Conservation (phyloP, 2,888 invertebrate genomes). For the Hypercompe scribonia region DNA sequence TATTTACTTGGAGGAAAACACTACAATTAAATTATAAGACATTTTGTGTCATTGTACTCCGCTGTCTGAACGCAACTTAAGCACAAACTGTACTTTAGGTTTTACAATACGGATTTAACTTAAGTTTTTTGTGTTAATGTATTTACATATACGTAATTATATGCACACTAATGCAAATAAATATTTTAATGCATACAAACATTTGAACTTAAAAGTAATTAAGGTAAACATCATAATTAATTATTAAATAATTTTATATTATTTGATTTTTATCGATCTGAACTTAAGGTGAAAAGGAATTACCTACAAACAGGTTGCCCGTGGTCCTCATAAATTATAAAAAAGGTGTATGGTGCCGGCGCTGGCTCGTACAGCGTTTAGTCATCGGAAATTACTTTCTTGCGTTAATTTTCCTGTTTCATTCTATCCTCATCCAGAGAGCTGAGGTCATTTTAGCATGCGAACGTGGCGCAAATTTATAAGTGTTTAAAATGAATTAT, state of each 20-base stretch:
- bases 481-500: not conserved
- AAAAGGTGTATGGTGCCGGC: not conserved
- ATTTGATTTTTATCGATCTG: not conserved
- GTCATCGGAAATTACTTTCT: slow-evolving; percentile 3
- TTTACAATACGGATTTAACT: not conserved
- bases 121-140: not conserved
- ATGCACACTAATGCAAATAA: not conserved
- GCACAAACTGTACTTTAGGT: not conserved
- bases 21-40: not conserved
- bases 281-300: not conserved
- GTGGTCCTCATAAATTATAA: not conserved
- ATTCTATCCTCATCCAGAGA: not conserved
- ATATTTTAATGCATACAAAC: not conserved
- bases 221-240: not conserved
- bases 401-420: not conserved
- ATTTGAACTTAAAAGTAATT: not conserved
- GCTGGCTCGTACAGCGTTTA: slow-evolving; percentile 1
- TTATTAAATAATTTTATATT: not conserved
- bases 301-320: not conserved
- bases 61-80: not conserved
- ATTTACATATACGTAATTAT: not conserved
- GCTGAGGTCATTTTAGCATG: not conserved
- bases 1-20: not conserved
- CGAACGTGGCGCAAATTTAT: not conserved
- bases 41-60: not conserved